These are phyloP conservation scores for Cololabis saira DNA, from an alignment of 2,113 vertebrate species.

Conservation along the genomic window DNA sequence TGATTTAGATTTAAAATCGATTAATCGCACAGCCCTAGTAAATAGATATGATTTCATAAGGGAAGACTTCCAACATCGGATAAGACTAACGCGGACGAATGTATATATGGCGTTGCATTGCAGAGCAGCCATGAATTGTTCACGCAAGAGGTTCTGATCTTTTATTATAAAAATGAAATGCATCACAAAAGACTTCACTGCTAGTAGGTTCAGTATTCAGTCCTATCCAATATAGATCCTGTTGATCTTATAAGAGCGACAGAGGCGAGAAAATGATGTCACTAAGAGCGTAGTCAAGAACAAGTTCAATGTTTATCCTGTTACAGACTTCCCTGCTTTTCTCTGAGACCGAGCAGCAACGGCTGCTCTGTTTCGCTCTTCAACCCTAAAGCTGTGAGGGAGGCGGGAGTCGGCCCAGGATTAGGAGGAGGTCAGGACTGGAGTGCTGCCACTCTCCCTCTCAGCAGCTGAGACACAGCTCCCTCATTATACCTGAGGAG, in stretches of 20 bases:
- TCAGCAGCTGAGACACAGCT: conserved; percentile 72
- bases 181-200: conserved; percentile 7
- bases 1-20: too few species aligned
- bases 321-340: neutral
- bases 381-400: conserved; percentile 35
- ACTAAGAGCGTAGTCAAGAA: conserved; percentile 13
- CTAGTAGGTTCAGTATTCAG: neutral
- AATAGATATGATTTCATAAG: neutral
- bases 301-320: conserved; percentile 33
- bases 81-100: too few species aligned
- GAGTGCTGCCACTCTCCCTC: conserved; percentile 72
- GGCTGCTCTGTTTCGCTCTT: too few species aligned
- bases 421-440: conserved; percentile 73
- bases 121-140: neutral
- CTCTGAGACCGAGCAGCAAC: too few species aligned
- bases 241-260: conserved; percentile 20
- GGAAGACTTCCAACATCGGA: too few species aligned
- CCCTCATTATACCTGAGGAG: conserved; percentile 78
- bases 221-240: neutral
- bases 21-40: too few species aligned
- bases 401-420: conserved; percentile 56
- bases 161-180: conserved; percentile 3
- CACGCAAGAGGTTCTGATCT: neutral
- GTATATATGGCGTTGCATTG: conserved; percentile 1
- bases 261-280: conserved; percentile 22